Base-by-base conservation (phyloP, 2,888 invertebrate species). In the Drosophila subsilvestris region DNA sequence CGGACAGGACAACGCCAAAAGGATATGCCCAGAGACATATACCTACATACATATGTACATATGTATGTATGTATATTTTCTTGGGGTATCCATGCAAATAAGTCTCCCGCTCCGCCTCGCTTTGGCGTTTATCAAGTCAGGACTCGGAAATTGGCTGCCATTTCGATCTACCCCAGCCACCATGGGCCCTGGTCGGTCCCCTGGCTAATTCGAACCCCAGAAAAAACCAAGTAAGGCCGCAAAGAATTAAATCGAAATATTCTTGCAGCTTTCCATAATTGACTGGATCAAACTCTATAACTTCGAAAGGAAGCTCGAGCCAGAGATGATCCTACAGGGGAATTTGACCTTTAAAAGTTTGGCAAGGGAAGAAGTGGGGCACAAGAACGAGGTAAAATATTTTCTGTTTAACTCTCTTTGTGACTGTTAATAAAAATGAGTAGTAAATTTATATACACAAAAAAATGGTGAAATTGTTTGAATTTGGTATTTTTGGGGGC, bases 121-220 rank as follows among this genome's bases (percentile, higher is more conserved):
- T 14, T 14, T 56, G 62, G 71, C 75, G 68, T 76, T 81, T 77
- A 76, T 79, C 76, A 85, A 81, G 80, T 76, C 76, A 72, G 59
- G 63, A 51, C 79, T 74, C 66, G 79, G 74, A 76, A 81, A 80
- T 84, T 80, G 82, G 67, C 70, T 79, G 79, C 82, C 70, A 79
- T 74, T 76, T 79, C 73, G 79, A 79, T 79, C 81, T 80, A 76
- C 50, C 66, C 44, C 44, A 14, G 29, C 29, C 29, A 6, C 6
- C 14, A 37, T 2, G 6, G 5, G 20, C 20, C 25, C 25, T 6
- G 1, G 1, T 6, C 6, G 14, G 37, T 32, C 14, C 20, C 29
- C 29, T 29, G 32, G 14, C 14, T 7, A 32, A 8, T 17, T 17
- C 5, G 0, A 17, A 25, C 1, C 27, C 10, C 6, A 49, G 25